Base-by-base conservation (phyloP, 2,888 invertebrate genomes). In the Poecilobothrus nobilitatus region DNA sequence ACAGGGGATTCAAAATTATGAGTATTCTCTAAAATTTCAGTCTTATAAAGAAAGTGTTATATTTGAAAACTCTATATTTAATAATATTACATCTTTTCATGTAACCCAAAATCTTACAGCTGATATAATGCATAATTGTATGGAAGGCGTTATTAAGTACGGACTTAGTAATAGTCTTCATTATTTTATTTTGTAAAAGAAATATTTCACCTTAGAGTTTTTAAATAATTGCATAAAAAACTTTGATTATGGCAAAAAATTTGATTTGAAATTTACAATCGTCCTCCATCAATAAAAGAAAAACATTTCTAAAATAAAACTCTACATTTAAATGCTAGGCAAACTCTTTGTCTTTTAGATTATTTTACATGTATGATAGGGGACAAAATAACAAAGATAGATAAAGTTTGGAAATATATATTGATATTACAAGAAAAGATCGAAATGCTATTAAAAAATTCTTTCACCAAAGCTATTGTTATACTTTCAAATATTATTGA, bases 221-320 rank as follows among this genome's bases (percentile, higher is more conserved):
- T 44, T 68, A 18, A 71, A 71, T 41, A 20, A 65, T 21, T 22
- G 69, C 7, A 70, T 68, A 22, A 33, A 65, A 61, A 63, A 66
- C 44, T 70, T 69, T 68, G 66, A 61, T 34, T 70, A 68, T 37
- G 70, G 70, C 27, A n/a, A 41, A 27, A 63, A n/a, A n/a, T n/a
- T n/a, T n/a, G n/a, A n/a, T n/a, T 20, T 15, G 69, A 69, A 67
- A 63, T 67, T 61, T 20, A 21, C 6, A 68, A 70, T 44, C 41
- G 63, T 12, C 63, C 68, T n/a, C 63, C 64, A 63, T 41, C 33
- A 8, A 34, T 70, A n/a, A 37, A 65, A 66, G 21, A 34, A 7
- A 22, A n/a, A n/a, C 41, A 41, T 21, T 44, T 69, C 20, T 66
- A 67, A 64, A 66, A 41, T 10, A 64, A 62, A 18, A 65, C 18